Percentiles rank a stretch among this genome's conserved stretches.
Evolutionary conservation across 2,113 vertebrate genomes (phyloP).

Genomic region (Albula glossodonta): DNA sequence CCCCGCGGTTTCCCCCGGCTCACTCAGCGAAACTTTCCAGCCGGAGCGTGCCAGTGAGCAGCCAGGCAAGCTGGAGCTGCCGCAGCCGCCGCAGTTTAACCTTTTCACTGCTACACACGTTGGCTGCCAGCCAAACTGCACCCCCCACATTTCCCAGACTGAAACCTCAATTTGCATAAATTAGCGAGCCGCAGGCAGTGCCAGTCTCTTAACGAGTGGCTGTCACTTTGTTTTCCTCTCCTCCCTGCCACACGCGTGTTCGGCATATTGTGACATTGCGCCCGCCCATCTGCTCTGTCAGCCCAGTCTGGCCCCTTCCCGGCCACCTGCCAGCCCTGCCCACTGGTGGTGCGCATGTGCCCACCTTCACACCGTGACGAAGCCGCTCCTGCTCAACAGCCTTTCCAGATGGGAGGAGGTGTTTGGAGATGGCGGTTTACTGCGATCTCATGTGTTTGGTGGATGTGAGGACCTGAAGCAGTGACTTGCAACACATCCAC

Average conservation of each 20-base stretch:
- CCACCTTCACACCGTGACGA: conserved; percentile 4
- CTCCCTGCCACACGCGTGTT: conserved; percentile 12
- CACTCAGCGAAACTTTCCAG: conserved; percentile 54
- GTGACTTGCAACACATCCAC: neutral
- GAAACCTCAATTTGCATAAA: conserved; percentile 72
- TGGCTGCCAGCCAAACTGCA: conserved; percentile 56
- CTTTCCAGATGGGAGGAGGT: neutral
- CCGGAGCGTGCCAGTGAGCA: conserved; percentile 7
- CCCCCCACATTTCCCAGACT: conserved; percentile 40
- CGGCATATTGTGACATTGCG: conserved; percentile 24
- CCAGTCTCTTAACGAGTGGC: conserved; percentile 59
- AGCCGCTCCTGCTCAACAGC: neutral
- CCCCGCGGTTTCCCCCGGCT: conserved; percentile 39
- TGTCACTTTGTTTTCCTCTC: conserved; percentile 44
- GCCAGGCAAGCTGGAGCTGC: conserved; percentile 32
- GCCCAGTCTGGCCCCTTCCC: neutral
- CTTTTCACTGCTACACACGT: conserved; percentile 41
- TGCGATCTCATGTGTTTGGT: neutral
- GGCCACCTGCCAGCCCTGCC: conserved; percentile 17
- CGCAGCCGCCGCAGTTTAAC: conserved; percentile 42
- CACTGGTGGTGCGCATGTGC: conserved; percentile 28
- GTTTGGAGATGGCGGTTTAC: neutral
- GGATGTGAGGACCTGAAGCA: neutral
- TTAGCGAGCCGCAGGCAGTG: conserved; percentile 62
- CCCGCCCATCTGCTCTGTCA: neutral